Evolutionary conservation across 2,888 invertebrate genomes (phyloP).

Genomic region (Watsonalla binaria): DNA sequence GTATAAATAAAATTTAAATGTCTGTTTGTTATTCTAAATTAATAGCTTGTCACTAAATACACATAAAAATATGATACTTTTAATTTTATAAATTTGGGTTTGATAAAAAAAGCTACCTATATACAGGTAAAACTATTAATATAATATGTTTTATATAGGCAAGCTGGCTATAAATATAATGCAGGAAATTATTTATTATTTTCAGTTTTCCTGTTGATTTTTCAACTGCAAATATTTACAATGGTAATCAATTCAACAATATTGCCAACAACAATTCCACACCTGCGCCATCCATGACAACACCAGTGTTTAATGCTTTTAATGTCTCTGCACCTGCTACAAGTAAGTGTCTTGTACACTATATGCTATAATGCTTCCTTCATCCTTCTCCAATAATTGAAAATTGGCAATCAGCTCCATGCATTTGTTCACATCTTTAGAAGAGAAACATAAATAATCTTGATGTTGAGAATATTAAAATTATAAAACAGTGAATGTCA

Average conservation of each 20-base stretch:
- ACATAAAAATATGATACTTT: not conserved
- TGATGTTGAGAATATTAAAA: too few relatives aligned
- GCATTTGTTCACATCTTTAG: too few relatives aligned
- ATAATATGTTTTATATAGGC: too few relatives aligned
- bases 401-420: too few relatives aligned
- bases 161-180: not conserved
- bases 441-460: too few relatives aligned
- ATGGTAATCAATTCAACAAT: slow-evolving; percentile 75
- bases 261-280: slow-evolving; percentile 57
- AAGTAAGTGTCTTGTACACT: slow-evolving; percentile 45
- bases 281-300: slow-evolving; percentile 64
- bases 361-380: not conserved
- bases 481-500: too few relatives aligned
- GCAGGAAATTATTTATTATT: too few relatives aligned
- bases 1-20: too few relatives aligned
- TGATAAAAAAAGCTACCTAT: not conserved
- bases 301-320: slow-evolving; percentile 51
- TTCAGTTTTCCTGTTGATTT: slow-evolving; percentile 84
- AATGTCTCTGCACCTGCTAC: slow-evolving; percentile 39
- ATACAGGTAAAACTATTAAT: too few relatives aligned
- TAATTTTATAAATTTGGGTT: slow-evolving; percentile 3
- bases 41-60: too few relatives aligned
- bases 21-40: too few relatives aligned
- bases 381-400: too few relatives aligned
- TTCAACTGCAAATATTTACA: slow-evolving; percentile 84